Evolutionary conservation across 2,888 invertebrate species (phyloP).

Genomic region (Pristionchus entomophagus): DNA sequence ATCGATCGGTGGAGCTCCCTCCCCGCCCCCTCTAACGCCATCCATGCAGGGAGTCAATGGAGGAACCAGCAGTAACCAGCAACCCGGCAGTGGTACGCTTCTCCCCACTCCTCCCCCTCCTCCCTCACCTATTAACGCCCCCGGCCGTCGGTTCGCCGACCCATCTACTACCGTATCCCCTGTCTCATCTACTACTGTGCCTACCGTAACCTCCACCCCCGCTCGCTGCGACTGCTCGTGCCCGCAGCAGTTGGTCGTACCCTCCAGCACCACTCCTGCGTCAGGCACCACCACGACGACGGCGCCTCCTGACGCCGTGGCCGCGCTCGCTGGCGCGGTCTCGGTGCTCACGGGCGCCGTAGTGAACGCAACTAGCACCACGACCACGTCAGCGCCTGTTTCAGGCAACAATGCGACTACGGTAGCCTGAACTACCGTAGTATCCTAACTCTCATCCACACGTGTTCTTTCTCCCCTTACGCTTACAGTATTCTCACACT

Average conservation of each 20-base stretch:
- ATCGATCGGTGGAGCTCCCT: slow-evolving; percentile 48
- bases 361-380: background rate
- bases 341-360: background rate
- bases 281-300: slow-evolving; percentile 1
- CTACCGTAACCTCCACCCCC: slow-evolving; percentile 29
- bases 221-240: background rate
- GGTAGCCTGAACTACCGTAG: background rate
- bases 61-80: background rate
- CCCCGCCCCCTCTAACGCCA: slow-evolving; percentile 43
- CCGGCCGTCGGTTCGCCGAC: background rate
- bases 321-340: background rate
- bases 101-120: background rate
- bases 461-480: background rate
- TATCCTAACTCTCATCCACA: background rate
- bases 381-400: slow-evolving; percentile 2
- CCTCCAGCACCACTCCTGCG: background rate
- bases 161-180: slow-evolving; percentile 1
- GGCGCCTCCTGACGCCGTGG: background rate
- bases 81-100: background rate
- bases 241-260: background rate
- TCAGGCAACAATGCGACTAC: slow-evolving; percentile 3
- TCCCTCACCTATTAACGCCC: slow-evolving; percentile 7
- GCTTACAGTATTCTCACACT: slow-evolving; percentile 15
- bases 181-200: background rate
- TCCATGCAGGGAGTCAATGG: slow-evolving; percentile 43